Evolutionary conservation across 2,113 vertebrate species (phyloP), one percentile per base, ranked within the genome.

Genomic region (Glaucidium brasilianum): DNA sequence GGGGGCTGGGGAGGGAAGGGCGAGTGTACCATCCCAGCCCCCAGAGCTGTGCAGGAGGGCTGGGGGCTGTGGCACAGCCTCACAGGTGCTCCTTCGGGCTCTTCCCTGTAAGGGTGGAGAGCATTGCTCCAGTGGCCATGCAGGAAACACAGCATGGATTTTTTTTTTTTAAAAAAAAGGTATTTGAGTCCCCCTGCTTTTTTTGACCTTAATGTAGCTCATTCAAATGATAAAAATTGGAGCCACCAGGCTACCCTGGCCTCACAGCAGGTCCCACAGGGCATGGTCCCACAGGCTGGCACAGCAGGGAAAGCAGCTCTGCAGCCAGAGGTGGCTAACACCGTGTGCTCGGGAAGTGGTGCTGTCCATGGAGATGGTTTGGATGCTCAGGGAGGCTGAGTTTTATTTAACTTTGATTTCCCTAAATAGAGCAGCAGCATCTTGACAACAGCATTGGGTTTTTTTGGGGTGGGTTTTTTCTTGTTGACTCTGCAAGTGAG

Each of bases 291-390:
- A 11, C 47, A 49, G 59, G 16, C 63, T 10, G 37, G 66, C 25
- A 3, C 41, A 20, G 76, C 14, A 10, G 74, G 63, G 15, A 17
- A 18, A 22, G 55, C 14, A 53, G 74, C 56, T 10, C 16, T 43
- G 16, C 43, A 43, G 43, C 43, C 16, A 43, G 43, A 43, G 43
- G 7, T 43, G 43, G 43, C 43, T 18, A 43, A 43, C 43, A 43
- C 43, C 7, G 27, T 6, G 5, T 0, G 4, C 53, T n/a, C 3
- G 5, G 63, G 30, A 30, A 16, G 5, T 1, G 12, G 9, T 15
- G 27, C 66, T 63, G 41, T 13, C 2, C 0, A 25, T 4, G 10
- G 58, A 71, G 52, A n/a, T 49, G 58, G 11, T 41, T 49, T 37
- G 83, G 72, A 17, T 43, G 64, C 27, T 43, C 52, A 16, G 88